A percentile compares a stretch with the other conserved stretches of the same genome.
phyloP scores from a whole-genome alignment of 2,113 vertebrate species.

The Xenopus tropicalis region DNA sequence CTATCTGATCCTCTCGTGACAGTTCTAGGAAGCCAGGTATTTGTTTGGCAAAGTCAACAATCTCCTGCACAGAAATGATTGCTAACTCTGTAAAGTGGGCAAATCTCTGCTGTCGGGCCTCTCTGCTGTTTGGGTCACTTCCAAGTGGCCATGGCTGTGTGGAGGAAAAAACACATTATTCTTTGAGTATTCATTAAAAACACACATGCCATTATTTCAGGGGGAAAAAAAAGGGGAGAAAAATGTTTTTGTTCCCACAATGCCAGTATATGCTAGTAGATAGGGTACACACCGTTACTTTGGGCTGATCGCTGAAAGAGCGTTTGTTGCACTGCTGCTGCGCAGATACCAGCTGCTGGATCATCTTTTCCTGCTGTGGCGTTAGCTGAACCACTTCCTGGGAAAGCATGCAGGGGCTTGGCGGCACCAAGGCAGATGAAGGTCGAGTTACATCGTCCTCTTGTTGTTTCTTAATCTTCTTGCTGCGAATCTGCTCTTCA shows the following conservation, averaged over 20 bases:
- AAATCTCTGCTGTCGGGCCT: constrained; percentile 66
- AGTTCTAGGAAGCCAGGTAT: constrained; percentile 66
- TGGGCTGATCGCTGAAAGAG: constrained; percentile 68
- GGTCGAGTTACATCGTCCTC: constrained; percentile 38
- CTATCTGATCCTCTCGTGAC: constrained; percentile 66
- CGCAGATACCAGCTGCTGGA: constrained; percentile 61
- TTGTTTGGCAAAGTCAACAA: constrained; percentile 69
- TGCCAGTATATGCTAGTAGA: no score
- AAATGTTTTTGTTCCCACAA: no score
- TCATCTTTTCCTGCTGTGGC: constrained; percentile 62
- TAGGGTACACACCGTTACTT: constrained; percentile 60
- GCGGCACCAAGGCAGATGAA: constrained; percentile 36
- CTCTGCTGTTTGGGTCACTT: constrained; percentile 63
- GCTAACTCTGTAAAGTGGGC: constrained; percentile 69
- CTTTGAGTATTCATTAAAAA: no score
- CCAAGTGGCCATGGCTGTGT: constrained; percentile 64
- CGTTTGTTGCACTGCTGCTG: constrained; percentile 69
- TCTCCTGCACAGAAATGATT: constrained; percentile 70
- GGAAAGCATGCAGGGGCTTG: constrained; percentile 31
- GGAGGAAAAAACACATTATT: not conserved
- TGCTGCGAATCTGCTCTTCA: constrained; percentile 66
- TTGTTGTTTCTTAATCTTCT: constrained; percentile 59
- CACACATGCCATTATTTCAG: no score
- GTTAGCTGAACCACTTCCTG: constrained; percentile 54
- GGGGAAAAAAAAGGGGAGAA: no score